Percentiles rank a stretch among this genome's conserved stretches.
Conservation (phyloP, 2,797 vertebrate genomes). For the Onychomys arenicola region DNA sequence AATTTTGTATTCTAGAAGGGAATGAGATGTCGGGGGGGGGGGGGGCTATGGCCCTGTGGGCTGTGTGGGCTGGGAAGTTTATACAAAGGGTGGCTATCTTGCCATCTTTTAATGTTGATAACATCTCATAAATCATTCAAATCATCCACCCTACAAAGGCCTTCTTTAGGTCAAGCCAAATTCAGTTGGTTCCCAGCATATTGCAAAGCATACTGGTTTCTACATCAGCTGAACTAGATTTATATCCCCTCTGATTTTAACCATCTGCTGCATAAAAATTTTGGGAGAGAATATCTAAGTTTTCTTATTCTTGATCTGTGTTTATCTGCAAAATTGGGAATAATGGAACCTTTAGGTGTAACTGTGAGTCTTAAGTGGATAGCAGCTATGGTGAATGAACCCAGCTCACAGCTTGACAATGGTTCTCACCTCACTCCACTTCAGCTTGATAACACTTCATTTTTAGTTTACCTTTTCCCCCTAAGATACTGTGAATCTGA, state of each 20-base stretch:
- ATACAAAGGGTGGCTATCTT: neutral
- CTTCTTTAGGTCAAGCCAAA: constrained; percentile 35
- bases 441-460: constrained; percentile 10
- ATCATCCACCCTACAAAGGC: neutral
- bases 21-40: too few relatives aligned
- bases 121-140: neutral
- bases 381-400: neutral
- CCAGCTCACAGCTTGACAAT: neutral
- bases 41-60: neutral
- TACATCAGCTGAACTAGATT: neutral
- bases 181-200: neutral
- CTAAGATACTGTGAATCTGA: neutral
- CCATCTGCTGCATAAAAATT: neutral
- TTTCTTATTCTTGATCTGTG: constrained; percentile 4
- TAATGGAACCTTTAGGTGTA: neutral
- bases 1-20: neutral
- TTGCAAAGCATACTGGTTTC: neutral
- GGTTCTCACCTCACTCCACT: neutral
- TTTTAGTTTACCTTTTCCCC: neutral
- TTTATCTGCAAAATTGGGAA: constrained; percentile 36
- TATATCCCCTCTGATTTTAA: constrained; percentile 57
- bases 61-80: neutral
- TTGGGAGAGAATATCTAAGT: neutral
- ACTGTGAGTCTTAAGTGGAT: neutral
- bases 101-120: neutral